Evolutionary conservation across 2,113 vertebrate genomes (phyloP).

Genomic region (Scophthalmus maximus): DNA sequence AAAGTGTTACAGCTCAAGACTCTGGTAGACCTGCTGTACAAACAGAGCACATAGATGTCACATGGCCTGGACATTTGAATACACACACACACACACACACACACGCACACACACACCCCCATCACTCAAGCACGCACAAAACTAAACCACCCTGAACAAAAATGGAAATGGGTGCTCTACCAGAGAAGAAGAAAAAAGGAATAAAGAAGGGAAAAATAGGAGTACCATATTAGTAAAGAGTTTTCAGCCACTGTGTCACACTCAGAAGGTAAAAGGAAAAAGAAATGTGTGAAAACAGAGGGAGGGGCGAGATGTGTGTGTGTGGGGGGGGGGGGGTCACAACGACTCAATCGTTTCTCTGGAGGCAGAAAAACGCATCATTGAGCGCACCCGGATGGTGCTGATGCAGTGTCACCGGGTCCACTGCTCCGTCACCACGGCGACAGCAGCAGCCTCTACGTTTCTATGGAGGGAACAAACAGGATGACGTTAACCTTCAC

Average conservation of each 20-base stretch:
- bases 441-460: slow-evolving; percentile 69
- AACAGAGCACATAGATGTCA: background rate
- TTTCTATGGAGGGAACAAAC: slow-evolving; percentile 70
- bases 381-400: slow-evolving; percentile 63
- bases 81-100: background rate
- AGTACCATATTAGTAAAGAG: slow-evolving; percentile 42
- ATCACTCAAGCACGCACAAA: too few relatives aligned
- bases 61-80: background rate
- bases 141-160: slow-evolving; percentile 8
- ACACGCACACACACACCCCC: slow-evolving; percentile 4
- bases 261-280: slow-evolving; percentile 11
- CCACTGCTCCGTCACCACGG: slow-evolving; percentile 59
- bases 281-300: slow-evolving; percentile 4
- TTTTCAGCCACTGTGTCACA: slow-evolving; percentile 34
- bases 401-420: slow-evolving; percentile 67
- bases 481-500: background rate
- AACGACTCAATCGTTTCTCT: slow-evolving; percentile 49
- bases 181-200: slow-evolving; percentile 1
- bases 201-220: slow-evolving; percentile 13
- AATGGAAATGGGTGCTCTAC: background rate
- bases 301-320: background rate
- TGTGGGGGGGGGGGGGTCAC: background rate
- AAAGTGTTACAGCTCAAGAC: slow-evolving; percentile 16
- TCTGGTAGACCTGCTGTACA: background rate
- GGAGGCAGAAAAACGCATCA: slow-evolving; percentile 59